These are phyloP conservation scores for Emmelina monodactyla DNA, from an alignment of 2,888 invertebrate species.

Conservation along the genomic window DNA sequence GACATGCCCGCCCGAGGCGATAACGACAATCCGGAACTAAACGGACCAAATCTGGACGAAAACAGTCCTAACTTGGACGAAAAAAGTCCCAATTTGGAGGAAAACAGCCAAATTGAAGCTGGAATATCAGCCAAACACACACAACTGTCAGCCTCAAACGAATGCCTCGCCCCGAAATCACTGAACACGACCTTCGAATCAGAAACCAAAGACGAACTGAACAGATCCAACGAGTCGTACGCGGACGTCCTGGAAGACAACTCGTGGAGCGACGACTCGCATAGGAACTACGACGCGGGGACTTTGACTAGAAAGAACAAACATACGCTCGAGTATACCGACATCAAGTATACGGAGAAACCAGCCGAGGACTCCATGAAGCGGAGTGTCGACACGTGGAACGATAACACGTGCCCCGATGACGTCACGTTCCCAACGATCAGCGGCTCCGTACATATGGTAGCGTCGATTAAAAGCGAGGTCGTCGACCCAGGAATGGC, in stretches of 20 bases:
- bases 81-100: no score
- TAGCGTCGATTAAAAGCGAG: slow-evolving; percentile 73
- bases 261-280: slow-evolving; percentile 41
- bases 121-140: no score
- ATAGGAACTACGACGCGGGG: slow-evolving; percentile 18
- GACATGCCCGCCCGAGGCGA: no score
- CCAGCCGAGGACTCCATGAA: slow-evolving; percentile 23
- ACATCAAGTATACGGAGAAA: slow-evolving; percentile 26
- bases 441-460: slow-evolving; percentile 76
- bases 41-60: no score
- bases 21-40: no score
- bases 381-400: slow-evolving; percentile 78
- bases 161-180: slow-evolving; percentile 44
- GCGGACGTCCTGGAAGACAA: slow-evolving; percentile 48
- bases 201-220: slow-evolving; percentile 37
- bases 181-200: slow-evolving; percentile 43
- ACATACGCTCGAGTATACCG: slow-evolving; percentile 40
- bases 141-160: no score
- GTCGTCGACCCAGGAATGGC: slow-evolving; percentile 35
- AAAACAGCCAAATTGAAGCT: no score
- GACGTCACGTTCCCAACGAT: slow-evolving; percentile 84
- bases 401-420: slow-evolving; percentile 80
- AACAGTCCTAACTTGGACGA: no score
- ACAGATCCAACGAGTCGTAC: slow-evolving; percentile 58
- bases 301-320: slow-evolving; percentile 26